These are phyloP conservation scores for Seriola quinqueradiata DNA, from an alignment of 2,113 vertebrate genomes.

Conservation along the genomic window DNA sequence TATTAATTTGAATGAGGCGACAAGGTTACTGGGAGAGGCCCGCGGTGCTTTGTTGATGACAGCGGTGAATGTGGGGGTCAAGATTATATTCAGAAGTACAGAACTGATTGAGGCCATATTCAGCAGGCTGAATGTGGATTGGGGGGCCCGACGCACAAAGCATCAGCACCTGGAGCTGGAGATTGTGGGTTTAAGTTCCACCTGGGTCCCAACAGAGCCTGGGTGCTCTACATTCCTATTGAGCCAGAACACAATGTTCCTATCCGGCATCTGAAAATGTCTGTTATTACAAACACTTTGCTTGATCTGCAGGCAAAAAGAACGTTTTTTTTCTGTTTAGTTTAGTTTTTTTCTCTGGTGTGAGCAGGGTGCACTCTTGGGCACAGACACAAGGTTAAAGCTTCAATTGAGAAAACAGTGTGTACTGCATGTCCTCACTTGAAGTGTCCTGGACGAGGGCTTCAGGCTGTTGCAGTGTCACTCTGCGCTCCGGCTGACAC, in stretches of 20 bases:
- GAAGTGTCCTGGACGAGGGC: slow-evolving; percentile 4
- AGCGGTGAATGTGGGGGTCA: slow-evolving; percentile 45
- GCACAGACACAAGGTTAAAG: slow-evolving; percentile 33
- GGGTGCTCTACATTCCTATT: slow-evolving; percentile 32
- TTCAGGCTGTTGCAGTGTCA: background rate
- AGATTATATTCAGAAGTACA: slow-evolving; percentile 37
- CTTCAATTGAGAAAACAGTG: slow-evolving; percentile 20
- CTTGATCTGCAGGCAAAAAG: slow-evolving; percentile 26
- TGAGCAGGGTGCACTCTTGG: slow-evolving; percentile 1
- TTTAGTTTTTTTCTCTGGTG: background rate
- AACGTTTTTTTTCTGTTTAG: background rate
- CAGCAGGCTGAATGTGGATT: slow-evolving; percentile 38
- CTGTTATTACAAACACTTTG: slow-evolving; percentile 45
- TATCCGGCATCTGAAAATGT: slow-evolving; percentile 27
- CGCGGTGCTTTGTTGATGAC: slow-evolving; percentile 50
- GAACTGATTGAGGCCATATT: slow-evolving; percentile 50
- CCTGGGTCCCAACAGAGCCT: slow-evolving; percentile 50
- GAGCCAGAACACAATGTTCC: slow-evolving; percentile 43
- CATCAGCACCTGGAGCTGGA: slow-evolving; percentile 20
- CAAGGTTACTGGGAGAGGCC: slow-evolving; percentile 41
- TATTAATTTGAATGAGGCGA: slow-evolving; percentile 50
- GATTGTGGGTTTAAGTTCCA: slow-evolving; percentile 50
- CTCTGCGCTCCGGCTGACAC: background rate
- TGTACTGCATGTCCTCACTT: slow-evolving; percentile 1
- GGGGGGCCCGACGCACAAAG: slow-evolving; percentile 16